phyloP scores from a whole-genome alignment of 2,113 vertebrate genomes.

The Myrmophylax atrothorax region DNA sequence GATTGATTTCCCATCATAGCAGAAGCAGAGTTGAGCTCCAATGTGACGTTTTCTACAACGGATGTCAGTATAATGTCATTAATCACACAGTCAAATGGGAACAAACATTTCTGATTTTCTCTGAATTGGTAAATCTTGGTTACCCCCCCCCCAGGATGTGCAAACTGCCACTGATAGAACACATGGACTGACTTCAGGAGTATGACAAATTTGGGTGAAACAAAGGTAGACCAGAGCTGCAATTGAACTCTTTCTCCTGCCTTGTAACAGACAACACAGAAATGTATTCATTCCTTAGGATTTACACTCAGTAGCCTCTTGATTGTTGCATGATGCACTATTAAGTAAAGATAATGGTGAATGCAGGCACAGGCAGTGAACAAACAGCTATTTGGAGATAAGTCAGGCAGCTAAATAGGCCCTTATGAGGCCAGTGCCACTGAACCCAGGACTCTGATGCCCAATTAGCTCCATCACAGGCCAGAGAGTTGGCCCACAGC shows the following conservation, averaged over 20 bases:
- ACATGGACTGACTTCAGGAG: neutral
- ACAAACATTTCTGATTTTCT: neutral
- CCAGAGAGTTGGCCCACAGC: neutral
- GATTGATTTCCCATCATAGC: neutral
- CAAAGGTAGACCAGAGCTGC: neutral
- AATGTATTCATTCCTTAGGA: neutral
- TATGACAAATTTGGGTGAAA: neutral
- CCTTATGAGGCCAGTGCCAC: slow-evolving; percentile 12
- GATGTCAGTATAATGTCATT: neutral
- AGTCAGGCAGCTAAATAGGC: slow-evolving; percentile 1
- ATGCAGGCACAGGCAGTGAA: neutral
- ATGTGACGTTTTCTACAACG: neutral
- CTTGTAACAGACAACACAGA: neutral
- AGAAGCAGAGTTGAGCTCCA: neutral
- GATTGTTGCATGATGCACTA: neutral
- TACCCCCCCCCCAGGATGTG: neutral
- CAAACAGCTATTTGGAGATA: slow-evolving; percentile 2
- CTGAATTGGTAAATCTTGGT: neutral
- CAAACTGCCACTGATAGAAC: neutral
- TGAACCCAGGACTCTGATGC: neutral
- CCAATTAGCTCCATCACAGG: neutral
- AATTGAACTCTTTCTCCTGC: neutral
- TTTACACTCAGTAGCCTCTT: neutral
- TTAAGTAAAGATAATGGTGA: slow-evolving; percentile 15
- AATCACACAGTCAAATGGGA: neutral